A percentile compares a stretch with the other conserved stretches of the same genome.
Evolutionary conservation across 2,113 vertebrate species (phyloP).

Genomic region (Apistogramma diplotaenia): DNA sequence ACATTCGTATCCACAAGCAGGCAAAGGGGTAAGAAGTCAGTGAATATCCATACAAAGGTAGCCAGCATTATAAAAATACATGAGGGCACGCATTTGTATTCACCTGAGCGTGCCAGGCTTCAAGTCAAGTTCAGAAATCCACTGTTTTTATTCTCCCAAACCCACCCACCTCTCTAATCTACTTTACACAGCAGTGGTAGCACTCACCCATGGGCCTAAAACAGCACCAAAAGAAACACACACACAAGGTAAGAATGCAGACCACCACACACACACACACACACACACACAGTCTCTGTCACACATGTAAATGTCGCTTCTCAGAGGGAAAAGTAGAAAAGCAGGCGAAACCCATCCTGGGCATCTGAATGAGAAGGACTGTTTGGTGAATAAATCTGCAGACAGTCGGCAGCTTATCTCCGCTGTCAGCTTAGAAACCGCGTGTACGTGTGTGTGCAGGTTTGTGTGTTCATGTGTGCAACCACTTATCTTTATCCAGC

Average conservation of each 20-base stretch:
- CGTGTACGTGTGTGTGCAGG: background rate
- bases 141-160: constrained; percentile 27
- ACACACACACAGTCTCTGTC: background rate
- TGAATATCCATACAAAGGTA: background rate
- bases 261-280: constrained; percentile 13
- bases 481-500: background rate
- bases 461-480: background rate
- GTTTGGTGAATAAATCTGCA: constrained; percentile 26
- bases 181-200: constrained; percentile 32
- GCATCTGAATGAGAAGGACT: constrained; percentile 31
- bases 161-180: constrained; percentile 52
- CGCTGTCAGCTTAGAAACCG: constrained; percentile 24
- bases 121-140: constrained; percentile 28
- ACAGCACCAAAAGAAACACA: constrained; percentile 27
- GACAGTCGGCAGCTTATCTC: constrained; percentile 30
- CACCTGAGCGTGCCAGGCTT: constrained; percentile 8
- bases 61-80: background rate
- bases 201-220: constrained; percentile 35
- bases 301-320: constrained; percentile 24
- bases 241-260: background rate
- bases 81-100: constrained; percentile 12
- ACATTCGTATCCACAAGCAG: background rate
- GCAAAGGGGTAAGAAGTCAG: background rate
- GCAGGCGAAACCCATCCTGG: constrained; percentile 10
- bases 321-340: constrained; percentile 2